Base-by-base conservation (phyloP, 1,140 invertebrate genomes). In the Ceratitis capitata region DNA sequence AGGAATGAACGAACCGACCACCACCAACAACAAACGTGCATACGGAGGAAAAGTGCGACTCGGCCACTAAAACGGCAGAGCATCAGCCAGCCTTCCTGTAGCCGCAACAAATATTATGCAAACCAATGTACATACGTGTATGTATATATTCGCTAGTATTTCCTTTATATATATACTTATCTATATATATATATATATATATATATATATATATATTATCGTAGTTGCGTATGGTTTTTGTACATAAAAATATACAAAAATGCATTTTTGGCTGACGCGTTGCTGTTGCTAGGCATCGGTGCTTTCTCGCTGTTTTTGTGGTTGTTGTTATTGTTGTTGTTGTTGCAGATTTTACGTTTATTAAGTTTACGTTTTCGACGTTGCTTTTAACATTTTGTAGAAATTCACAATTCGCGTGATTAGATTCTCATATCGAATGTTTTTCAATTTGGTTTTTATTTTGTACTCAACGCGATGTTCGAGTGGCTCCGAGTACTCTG, bases 241-340 rank as follows among this genome's bases (percentile, higher is more conserved):
- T 69, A 35, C 39, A 69, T 32, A 69, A 69, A n/a, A n/a, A n/a
- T n/a, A 69, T 69, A 35, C 61, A 69, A 35, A 32, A 69, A 69
- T 19, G 29, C 32, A 35, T 69, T 69, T 69, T 69, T 82, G n/a
- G 78, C 42, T 82, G 47, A 19, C 47, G n/a, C 42, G 12, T 29
- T 19, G 78, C 47, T 82, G 47, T 26, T 9, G 23, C 23, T 4
- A 61, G n/a, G 49, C 83, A 83, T 35, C 78, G 10, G 14, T 7
- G n/a, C n/a, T n/a, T n/a, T n/a, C n/a, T n/a, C n/a, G n/a, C n/a
- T n/a, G n/a, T n/a, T n/a, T n/a, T n/a, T n/a, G n/a, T n/a, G 35
- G 58, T 89, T 89, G 88, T 88, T 89, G 88, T 84, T 85, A 26
- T 39, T n/a, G 9, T 4, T 23, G 16, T 35, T 12, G 64, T 39